These are phyloP conservation scores for Plectropomus leopardus DNA, from an alignment of 2,113 vertebrate genomes.

Conservation along the genomic window DNA sequence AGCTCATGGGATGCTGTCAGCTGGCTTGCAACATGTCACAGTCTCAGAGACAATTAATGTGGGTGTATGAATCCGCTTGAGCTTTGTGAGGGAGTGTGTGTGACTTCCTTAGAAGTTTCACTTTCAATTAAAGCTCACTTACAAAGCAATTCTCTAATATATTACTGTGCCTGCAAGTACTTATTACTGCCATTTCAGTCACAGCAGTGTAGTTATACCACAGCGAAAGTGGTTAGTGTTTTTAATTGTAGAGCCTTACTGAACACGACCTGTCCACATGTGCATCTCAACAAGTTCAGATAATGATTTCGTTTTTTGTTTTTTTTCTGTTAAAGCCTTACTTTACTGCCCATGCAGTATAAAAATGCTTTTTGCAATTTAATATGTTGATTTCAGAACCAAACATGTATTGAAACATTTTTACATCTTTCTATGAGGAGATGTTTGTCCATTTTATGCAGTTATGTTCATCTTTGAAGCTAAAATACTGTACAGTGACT, in stretches of 20 bases:
- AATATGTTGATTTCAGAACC: not conserved
- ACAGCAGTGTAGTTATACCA: not conserved
- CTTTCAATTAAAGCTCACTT: conserved; percentile 8
- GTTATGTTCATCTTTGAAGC: too few relatives aligned
- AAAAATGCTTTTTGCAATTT: not conserved
- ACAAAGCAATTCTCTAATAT: not conserved
- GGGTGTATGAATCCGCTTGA: not conserved
- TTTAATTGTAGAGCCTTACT: not conserved
- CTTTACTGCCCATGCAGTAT: too few relatives aligned
- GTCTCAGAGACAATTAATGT: not conserved
- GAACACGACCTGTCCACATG: too few relatives aligned
- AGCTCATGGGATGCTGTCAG: not conserved
- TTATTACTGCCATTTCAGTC: not conserved
- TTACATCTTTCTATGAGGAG: not conserved
- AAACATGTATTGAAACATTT: not conserved
- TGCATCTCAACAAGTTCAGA: too few relatives aligned
- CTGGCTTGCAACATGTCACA: not conserved
- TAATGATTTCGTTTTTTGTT: not conserved
- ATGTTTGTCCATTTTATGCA: too few relatives aligned
- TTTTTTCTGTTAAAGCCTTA: too few relatives aligned
- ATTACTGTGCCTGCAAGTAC: not conserved
- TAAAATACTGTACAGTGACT: too few relatives aligned
- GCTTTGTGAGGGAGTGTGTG: not conserved
- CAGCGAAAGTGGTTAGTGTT: not conserved
- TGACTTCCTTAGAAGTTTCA: not conserved